Conservation (phyloP, 2,888 invertebrate species). For the Campaea margaritaria region DNA sequence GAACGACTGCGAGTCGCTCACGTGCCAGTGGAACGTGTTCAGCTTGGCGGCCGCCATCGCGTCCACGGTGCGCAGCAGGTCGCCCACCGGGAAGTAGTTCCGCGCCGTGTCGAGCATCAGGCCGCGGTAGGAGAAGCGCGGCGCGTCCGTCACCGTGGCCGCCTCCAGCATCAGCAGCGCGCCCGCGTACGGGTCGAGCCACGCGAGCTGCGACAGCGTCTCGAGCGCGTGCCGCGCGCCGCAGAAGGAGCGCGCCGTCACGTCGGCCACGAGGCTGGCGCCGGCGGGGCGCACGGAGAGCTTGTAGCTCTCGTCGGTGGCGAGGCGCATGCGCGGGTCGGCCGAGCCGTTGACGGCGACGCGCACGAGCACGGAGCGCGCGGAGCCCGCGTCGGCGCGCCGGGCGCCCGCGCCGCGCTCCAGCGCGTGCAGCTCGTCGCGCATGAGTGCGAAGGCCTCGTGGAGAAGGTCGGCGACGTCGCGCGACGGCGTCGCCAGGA, state of each 20-base stretch:
- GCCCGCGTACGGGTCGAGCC: slow-evolving; percentile 89
- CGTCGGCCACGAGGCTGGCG: slow-evolving; percentile 83
- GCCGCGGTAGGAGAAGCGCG: slow-evolving; percentile 92
- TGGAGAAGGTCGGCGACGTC: slow-evolving; percentile 71
- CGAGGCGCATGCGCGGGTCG: slow-evolving; percentile 86
- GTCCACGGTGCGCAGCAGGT: slow-evolving; percentile 90
- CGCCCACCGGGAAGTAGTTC: slow-evolving; percentile 92
- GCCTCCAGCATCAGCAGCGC: slow-evolving; percentile 87
- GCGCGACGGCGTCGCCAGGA: slow-evolving; percentile 68
- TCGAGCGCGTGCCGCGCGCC: slow-evolving; percentile 92
- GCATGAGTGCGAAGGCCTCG: slow-evolving; percentile 82
- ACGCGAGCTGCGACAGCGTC: slow-evolving; percentile 91
- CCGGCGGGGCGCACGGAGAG: slow-evolving; percentile 84
- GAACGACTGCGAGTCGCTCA: slow-evolving; percentile 96
- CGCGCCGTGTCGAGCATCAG: slow-evolving; percentile 96
- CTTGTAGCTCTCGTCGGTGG: slow-evolving; percentile 91
- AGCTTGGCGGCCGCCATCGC: slow-evolving; percentile 96
- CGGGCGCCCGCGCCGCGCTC: slow-evolving; percentile 67
- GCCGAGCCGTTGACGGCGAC: slow-evolving; percentile 83
- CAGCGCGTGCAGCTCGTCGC: slow-evolving; percentile 77
- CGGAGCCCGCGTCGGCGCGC: slow-evolving; percentile 60
- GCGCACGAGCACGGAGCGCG: slow-evolving; percentile 74
- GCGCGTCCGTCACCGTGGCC: slow-evolving; percentile 90
- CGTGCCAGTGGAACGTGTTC: slow-evolving; percentile 97
- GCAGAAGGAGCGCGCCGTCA: slow-evolving; percentile 89